Evolutionary conservation across 2,113 vertebrate genomes (phyloP).

Genomic region (Mustela nigripes): DNA sequence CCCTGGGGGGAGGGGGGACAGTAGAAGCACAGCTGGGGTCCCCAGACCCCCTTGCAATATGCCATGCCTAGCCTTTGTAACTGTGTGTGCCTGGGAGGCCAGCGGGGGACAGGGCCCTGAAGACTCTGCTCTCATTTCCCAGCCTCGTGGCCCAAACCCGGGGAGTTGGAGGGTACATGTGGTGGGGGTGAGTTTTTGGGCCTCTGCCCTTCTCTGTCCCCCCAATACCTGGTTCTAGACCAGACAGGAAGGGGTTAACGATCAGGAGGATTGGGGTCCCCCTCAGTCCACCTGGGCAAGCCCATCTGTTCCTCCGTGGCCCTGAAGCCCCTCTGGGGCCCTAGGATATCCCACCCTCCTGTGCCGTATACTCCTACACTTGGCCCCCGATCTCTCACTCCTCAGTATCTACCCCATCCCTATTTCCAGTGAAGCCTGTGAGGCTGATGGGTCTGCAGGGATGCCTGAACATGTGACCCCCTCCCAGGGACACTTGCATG

Average conservation of each 20-base stretch:
- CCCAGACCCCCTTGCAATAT: neutral
- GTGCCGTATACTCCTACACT: neutral
- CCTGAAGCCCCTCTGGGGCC: neutral
- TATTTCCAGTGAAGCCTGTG: neutral
- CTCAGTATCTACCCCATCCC: neutral
- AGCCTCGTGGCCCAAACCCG: neutral
- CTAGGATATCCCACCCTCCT: neutral
- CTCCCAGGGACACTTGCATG: neutral
- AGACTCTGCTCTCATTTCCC: neutral
- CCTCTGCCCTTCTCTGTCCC: neutral
- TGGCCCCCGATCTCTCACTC: neutral
- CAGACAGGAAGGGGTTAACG: neutral
- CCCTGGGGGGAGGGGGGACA: neutral
- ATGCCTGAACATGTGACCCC: neutral
- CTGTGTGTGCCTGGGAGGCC: neutral
- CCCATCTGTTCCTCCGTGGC: rapidly evolving
- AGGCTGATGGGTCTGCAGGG: neutral
- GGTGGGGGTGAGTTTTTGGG: neutral
- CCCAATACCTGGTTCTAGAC: neutral
- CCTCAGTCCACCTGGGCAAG: neutral
- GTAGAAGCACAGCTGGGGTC: neutral
- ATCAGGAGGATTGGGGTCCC: neutral
- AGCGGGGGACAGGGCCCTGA: neutral
- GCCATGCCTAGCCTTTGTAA: neutral
- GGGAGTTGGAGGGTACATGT: neutral